Base-by-base conservation (phyloP, 2,113 vertebrate genomes). In the Neotoma lepida region DNA sequence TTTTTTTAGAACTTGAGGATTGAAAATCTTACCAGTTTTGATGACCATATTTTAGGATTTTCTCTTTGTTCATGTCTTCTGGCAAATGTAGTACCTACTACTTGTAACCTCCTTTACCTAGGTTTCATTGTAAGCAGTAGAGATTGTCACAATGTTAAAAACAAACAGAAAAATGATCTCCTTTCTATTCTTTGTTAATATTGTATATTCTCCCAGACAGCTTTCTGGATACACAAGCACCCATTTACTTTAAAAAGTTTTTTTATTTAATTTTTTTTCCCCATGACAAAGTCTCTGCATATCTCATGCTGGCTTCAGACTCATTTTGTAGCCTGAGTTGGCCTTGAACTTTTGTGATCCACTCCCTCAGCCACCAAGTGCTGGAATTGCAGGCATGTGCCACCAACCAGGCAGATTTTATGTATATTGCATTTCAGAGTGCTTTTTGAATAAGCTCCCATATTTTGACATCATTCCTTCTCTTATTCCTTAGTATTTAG, bases 1-100 rank as follows among this genome's bases (percentile, higher is more conserved):
- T 84, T 84, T 56, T 63, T 84, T 84, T 86, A 93, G 90, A 92
- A 63, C 22, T 73, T 49, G 12, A 89, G 22, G 1, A 49, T 93
- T 94, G 41, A 95, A 94, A 96, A 70, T 86, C 71, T 33, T 93
- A 61, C 63, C 22, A 20, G 13, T 89, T 96, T 81, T 56, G 61
- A 13, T 90, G 54, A 7, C 61, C 22, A 18, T 88, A 68, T 77
- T 93, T 88, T 90, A 44, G 49, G 44, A 46, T 94, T 96, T 89
- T 8, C 26, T 61, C 13, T 92, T 82, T 84, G 58, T 28, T 7
- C n/a, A 10, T 81, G 56, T 91, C 35, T 90, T 90, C 41, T 96
- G 56, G 22, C 91, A 74, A 85, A 95, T 85, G 74, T 94, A 39
- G 66, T 33, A 46, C 58, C 82, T 10, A 58, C 3, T 56, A 51